These are phyloP conservation scores for Mesoligia furuncula DNA, from an alignment of 2,888 invertebrate species.

Conservation along the genomic window DNA sequence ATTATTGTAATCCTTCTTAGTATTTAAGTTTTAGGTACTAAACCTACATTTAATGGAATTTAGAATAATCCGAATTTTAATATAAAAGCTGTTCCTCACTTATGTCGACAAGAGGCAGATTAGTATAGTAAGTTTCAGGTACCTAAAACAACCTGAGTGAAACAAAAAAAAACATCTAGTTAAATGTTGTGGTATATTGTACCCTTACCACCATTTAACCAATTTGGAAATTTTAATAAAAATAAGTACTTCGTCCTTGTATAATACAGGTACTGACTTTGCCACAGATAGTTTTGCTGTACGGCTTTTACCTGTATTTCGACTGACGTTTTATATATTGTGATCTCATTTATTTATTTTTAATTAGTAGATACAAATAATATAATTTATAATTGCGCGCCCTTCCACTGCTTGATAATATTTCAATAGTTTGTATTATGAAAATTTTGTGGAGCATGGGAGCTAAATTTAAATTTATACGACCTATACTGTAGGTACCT, in stretches of 20 bases:
- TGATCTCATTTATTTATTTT: conserved; percentile 16
- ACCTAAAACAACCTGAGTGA: not conserved
- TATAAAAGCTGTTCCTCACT: not conserved
- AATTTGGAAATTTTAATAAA: not conserved
- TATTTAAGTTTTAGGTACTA: conserved; percentile 37
- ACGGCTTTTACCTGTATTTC: too few relatives aligned
- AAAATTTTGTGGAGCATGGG: conserved; percentile 6
- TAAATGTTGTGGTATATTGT: not conserved
- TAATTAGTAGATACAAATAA: not conserved
- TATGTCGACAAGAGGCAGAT: not conserved
- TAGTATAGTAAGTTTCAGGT: not conserved
- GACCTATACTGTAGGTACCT: not conserved
- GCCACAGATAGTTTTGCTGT: not conserved
- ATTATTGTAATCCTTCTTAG: conserved; percentile 52
- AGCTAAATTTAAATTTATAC: not conserved
- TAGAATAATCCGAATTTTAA: conserved; percentile 4
- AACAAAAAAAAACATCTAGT: not conserved
- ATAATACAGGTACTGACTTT: not conserved
- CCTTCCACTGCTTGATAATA: not conserved
- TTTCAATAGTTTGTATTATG: not conserved
- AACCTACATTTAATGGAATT: conserved; percentile 39
- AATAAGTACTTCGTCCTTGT: too few relatives aligned
- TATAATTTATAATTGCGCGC: conserved; percentile 16
- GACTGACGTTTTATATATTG: not conserved
- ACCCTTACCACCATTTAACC: not conserved